Evolutionary conservation across 2,888 invertebrate genomes (phyloP), one percentile per base, ranked within the genome.

Genomic region (Drosophila pseudotalamancana): DNA sequence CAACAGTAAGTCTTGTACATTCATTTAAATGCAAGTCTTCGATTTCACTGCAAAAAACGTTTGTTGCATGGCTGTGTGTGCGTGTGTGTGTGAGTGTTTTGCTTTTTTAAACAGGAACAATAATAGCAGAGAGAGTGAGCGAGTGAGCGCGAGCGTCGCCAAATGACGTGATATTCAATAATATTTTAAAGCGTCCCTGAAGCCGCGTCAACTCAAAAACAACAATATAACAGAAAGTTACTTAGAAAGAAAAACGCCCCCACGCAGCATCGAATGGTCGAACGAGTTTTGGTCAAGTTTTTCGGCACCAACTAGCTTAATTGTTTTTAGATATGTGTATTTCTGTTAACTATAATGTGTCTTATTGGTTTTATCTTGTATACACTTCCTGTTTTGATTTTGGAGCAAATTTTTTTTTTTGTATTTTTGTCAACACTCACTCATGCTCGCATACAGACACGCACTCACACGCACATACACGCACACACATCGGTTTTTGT

Each of bases 381-480:
- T 18, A 42, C 53, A 85, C 77, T 81, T 81, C 83, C 81, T 87
- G 87, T 82, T 87, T 81, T 81, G 81, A 69, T 87, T 81, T 79
- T 60, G 72, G 61, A 66, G 63, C 57, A 40, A 63, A 34, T 18
- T 14, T 16, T n/a, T 23, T 32, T 68, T 85, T 57, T 70, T 81
- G 62, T 81, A 73, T 69, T 83, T 77, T 84, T 84, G 87, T 80
- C 80, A 80, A 87, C 80, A 56, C 25, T 59, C 42, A 54, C 64
- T 21, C 54, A 45, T 50, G 40, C 45, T 16, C 40, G 62, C 59
- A 48, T 31, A 35, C 45, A 27, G 40, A 42, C 49, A 50, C 54
- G 39, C 43, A 32, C 37, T 35, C 37, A 48, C 14, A 18, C 12
- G 18, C n/a, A 50, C 35, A 50, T 14, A 25, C 34, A 62, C 54